Base-by-base conservation (phyloP, 2,797 vertebrate species). In the Tangara arthus region DNA sequence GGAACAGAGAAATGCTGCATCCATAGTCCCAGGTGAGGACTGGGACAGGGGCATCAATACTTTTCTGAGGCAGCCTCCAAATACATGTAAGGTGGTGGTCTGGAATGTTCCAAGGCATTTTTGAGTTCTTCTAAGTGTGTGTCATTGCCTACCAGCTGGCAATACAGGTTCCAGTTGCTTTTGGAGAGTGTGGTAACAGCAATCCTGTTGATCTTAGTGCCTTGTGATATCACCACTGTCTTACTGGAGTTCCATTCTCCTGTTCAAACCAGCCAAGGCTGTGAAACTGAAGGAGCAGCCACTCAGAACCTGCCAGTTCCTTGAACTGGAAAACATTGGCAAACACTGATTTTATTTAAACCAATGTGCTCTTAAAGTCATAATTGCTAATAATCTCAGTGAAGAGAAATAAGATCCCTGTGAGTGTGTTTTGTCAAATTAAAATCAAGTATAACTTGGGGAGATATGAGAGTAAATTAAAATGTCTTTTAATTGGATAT, bases 401-500 rank as follows among this genome's bases (percentile, higher is more conserved):
- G 72, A 65, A 64, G 39, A 91, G 76, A 87, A 95, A 22, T 75
- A 66, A 87, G 91, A 87, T 82, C 42, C 35, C 39, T 3, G 0
- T 55, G 52, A 26, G 2, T 71, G 46, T 59, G 53, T 75, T 92
- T 65, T 63, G 47, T 87, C 59, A 83, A 73, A 72, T 89, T 82
- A 68, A 90, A 92, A 55, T 15, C n/a, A 89, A 89, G 20, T 77
- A 69, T 79, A 77, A 83, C 49, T 77, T 44, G 34, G 35, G 32
- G 59, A 56, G 9, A 56, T 72, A 27, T 11, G 34, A 30, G 32
- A 50, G 32, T 78, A 83, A 91, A 93, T 83, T 68, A 47, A 91
- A 94, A 79, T 82, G 49, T 34, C n/a, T 70, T 92, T 85, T 93
- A 93, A 59, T 83, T 91, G 65, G 30, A 26, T 87, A 32, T 57